Evolutionary conservation across 2,797 vertebrate genomes (phyloP), one percentile per base, ranked within the genome.

Genomic region (Halcyon badia): DNA sequence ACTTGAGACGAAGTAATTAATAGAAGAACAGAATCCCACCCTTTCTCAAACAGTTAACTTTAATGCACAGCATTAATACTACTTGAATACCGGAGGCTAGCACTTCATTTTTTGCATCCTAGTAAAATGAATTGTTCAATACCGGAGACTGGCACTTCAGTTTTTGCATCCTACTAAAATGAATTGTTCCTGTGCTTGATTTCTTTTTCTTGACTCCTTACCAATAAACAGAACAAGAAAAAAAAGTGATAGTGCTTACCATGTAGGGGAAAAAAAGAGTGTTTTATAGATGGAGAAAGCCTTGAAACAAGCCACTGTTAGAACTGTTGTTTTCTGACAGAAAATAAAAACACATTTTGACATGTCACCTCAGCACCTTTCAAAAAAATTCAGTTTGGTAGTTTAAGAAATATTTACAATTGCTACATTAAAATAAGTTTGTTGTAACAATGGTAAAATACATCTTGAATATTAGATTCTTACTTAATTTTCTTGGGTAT

Each of bases 211-310:
- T 76, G 65, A 57, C 41, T 83, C 44, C 11, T 56, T 58, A 58
- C 5, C 10, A 54, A 22, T 69, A 51, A 76, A 39, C 6, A 80
- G 46, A 30, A 42, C 16, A 52, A 71, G 16, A 57, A 71, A 60
- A 39, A 48, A 85, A 73, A 15, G 14, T 42, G 16, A 8, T 44
- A 26, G 21, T 46, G 5, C 22, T 62, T 62, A 51, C 14, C 19
- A 51, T 6, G 17, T 7, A 46, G 7, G 5, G 1, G 17, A 5
- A 66, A 69, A 46, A 31, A 3, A 11, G 3, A 4, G 14, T 1
- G 25, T 80, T 52, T 11, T 33, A 2, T n/a, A 5, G 3, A 18
- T 21, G 4, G 48, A 41, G 12, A 87, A 73, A 69, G 18, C 26
- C 65, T 80, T 81, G 49, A 81, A 78, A 54, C 2, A 2, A 68